phyloP scores from a whole-genome alignment of 2,113 vertebrate genomes.

The Lagopus leucura region DNA sequence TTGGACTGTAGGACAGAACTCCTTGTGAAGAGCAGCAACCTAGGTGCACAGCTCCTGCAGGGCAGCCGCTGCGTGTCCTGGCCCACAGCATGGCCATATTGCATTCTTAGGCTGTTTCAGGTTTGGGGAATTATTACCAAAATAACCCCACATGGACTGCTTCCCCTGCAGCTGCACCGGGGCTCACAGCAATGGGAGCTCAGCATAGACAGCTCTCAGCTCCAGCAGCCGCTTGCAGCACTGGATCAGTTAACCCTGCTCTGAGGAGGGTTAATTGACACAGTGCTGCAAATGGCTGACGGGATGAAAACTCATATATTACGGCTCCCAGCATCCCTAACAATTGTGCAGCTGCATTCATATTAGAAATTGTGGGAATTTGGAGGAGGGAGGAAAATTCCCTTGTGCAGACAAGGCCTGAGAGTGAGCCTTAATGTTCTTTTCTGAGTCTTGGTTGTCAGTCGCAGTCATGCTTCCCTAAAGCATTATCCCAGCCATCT shows the following conservation, averaged over 20 bases:
- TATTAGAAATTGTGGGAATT: slow-evolving; percentile 57
- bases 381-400: slow-evolving; percentile 54
- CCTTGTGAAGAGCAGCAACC: neutral
- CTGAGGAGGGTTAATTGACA: slow-evolving; percentile 71
- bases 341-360: slow-evolving; percentile 66
- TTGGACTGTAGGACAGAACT: neutral
- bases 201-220: slow-evolving; percentile 40
- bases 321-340: slow-evolving; percentile 49
- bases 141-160: slow-evolving; percentile 24
- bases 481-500: slow-evolving; percentile 42
- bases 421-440: slow-evolving; percentile 32
- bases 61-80: neutral
- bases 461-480: slow-evolving; percentile 21
- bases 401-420: slow-evolving; percentile 14
- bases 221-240: slow-evolving; percentile 64
- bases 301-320: slow-evolving; percentile 65
- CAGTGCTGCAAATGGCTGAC: slow-evolving; percentile 60
- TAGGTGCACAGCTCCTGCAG: neutral
- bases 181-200: slow-evolving; percentile 61
- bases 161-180: slow-evolving; percentile 66
- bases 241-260: slow-evolving; percentile 69
- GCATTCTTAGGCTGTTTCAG: slow-evolving; percentile 14
- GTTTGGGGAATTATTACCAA: slow-evolving; percentile 10
- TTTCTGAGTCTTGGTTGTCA: slow-evolving; percentile 50
- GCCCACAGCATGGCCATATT: neutral